phyloP scores from a whole-genome alignment of 2,888 invertebrate species.

The Agapetus fuscipes region DNA sequence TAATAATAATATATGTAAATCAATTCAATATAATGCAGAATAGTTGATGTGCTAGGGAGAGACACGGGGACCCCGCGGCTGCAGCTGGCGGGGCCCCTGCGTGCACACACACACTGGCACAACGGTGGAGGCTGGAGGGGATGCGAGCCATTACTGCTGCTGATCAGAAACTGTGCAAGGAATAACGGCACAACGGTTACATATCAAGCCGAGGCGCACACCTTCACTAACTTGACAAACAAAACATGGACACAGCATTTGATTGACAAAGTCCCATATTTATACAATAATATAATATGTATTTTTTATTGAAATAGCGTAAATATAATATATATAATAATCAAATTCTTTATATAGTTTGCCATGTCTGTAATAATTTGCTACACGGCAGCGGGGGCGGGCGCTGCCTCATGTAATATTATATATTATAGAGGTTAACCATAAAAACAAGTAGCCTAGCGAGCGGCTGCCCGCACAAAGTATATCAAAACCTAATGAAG shows the following conservation, averaged over 20 bases:
- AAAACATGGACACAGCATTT: background rate
- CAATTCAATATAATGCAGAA: constrained; percentile 19
- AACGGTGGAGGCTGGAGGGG: too few species aligned
- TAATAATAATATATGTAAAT: too few species aligned
- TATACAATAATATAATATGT: background rate
- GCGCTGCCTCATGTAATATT: background rate
- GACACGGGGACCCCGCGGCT: background rate
- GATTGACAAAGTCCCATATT: background rate
- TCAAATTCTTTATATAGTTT: background rate
- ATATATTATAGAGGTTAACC: background rate
- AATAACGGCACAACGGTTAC: constrained; percentile 15
- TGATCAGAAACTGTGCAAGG: constrained; percentile 16
- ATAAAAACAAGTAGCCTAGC: background rate
- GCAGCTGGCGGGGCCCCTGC: constrained; percentile 1
- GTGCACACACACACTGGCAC: background rate
- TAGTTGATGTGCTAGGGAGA: constrained; percentile 2
- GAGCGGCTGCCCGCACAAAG: constrained; percentile 1
- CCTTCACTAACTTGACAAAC: background rate
- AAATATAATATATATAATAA: background rate
- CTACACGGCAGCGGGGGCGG: background rate
- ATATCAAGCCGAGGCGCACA: constrained; percentile 16
- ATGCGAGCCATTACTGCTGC: too few species aligned
- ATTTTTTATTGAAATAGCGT: background rate
- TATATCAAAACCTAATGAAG: constrained; percentile 13
- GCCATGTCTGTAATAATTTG: background rate